phyloP scores from a whole-genome alignment of 2,797 vertebrate species.

The Falco novaeseelandiae region DNA sequence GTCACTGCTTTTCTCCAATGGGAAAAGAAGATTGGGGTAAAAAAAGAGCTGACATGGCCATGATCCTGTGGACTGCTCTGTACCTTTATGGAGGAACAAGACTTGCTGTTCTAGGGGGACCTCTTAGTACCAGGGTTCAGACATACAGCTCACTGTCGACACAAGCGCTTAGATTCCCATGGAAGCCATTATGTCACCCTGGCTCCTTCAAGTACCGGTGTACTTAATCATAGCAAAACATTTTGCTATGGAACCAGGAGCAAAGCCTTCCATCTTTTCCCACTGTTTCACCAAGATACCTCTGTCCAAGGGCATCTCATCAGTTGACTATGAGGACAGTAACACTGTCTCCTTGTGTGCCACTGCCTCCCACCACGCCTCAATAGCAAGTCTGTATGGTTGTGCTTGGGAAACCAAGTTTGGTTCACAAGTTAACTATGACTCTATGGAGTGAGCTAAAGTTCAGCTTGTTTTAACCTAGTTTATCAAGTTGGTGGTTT shows the following conservation, averaged over 20 bases:
- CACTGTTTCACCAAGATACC: neutral
- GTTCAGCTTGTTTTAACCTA: neutral
- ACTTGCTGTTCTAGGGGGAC: neutral
- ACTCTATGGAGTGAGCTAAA: neutral
- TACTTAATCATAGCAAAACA: neutral
- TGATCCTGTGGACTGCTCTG: neutral
- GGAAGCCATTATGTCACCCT: neutral
- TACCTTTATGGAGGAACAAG: neutral
- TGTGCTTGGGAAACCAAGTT: neutral
- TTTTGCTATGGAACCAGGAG: neutral
- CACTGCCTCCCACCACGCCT: neutral
- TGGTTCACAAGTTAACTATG: neutral
- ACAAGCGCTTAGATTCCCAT: neutral
- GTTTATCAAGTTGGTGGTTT: neutral
- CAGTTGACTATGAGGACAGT: neutral
- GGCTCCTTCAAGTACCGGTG: neutral
- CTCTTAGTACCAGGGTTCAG: neutral
- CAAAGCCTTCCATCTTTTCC: neutral
- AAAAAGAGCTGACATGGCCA: too few relatives aligned
- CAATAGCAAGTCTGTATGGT: neutral
- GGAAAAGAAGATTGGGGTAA: neutral
- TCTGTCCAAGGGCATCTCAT: neutral
- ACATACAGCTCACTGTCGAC: neutral
- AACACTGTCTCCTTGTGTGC: neutral
- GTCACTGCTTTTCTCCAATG: neutral